Evolutionary conservation across 2,113 vertebrate genomes (phyloP), one percentile per base, ranked within the genome.

Genomic region (Sciurus niger): DNA sequence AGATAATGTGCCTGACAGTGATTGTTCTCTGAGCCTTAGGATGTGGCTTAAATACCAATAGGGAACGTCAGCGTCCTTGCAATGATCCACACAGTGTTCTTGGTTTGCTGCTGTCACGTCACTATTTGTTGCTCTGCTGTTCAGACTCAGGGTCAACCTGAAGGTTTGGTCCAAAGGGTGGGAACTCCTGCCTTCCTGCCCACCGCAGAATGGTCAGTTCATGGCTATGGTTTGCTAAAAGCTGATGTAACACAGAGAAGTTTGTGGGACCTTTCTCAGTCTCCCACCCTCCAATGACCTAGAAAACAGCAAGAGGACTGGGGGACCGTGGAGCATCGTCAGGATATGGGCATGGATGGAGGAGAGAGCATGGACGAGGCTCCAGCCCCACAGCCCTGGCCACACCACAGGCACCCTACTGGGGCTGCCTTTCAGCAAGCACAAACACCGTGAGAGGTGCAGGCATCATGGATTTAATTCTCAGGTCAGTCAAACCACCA

Each of bases 21-120:
- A 87, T 43, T 89, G 43, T 63, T 93, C 55, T 80, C 60, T 51
- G 70, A 84, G 73, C 55, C 73, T 70, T 13, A 40, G 43, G 63
- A 51, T 43, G 72, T 18, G 48, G 79, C 79, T 96, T 90, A 84
- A 95, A 78, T 87, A 68, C 76, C 65, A 53, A 65, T 7, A 46
- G 76, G 72, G 84, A 84, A 79, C 46, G 80, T 67, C 30, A 37
- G 53, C 24, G 72, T 46, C 95, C 89, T 96, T 92, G 48, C 92
- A 63, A 16, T 20, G 58, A 76, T 43, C 55, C 48, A 9, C n/a
- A 87, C 83, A 73, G 43, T 60, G 48, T 17, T 76, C 53, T 0
- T 22, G 60, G 51, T 68, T 55, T 76, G 72, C 85, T 70, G n/a
- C 82, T 46, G 55, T 65, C 58, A 1, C 30, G 28, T 79, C 60